Evolutionary conservation across 2,888 invertebrate species (phyloP), one percentile per base, ranked within the genome.

Genomic region (Heteromyza rotundicornis): DNA sequence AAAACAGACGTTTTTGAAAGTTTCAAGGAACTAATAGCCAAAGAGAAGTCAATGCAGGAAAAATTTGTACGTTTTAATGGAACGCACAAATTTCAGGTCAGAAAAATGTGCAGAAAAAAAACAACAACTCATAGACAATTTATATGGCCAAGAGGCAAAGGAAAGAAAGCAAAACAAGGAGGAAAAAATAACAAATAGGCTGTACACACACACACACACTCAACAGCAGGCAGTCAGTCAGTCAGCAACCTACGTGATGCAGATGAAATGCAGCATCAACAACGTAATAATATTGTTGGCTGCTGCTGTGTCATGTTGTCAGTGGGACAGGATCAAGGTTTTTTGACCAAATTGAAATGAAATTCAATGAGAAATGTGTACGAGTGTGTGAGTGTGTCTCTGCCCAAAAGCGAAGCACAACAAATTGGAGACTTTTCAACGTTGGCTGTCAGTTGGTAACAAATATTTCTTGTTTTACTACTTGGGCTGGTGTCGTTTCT

Each of bases 271-370:
- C 40, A 40, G 40, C 40, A 40, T 40, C 3, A 57, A 20, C 53
- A 53, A 59, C 47, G 49, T 55, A 35, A 20, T 60, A 55, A 55
- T 55, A 55, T 23, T 36, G 49, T 32, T 54, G 54, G 35, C 51
- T 49, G 55, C 22, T 54, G 54, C 14, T 16, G 3, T 5, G 47
- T 14, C 5, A 5, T 19, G 20, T 35, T 32, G 52, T 55, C 54
- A 60, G 49, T 57, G 49, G 49, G 32, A 27, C 49, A 57, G 49
- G 35, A 57, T 47, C 47, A 47, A 47, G 47, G 47, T 20, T 40
- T 40, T n/a, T 40, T n/a, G 22, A 44, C n/a, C n/a, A 56, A 56
- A 56, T 56, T 56, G 56, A 56, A 56, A 56, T 56, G 14, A n/a
- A 40, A 40, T 40, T 10, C 40, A 10, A 40, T n/a, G 40, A n/a